Percentiles rank a stretch among this genome's conserved stretches.
These are phyloP conservation scores for Drosophila austrosaltans DNA, from an alignment of 2,888 invertebrate genomes.

Conservation along the genomic window DNA sequence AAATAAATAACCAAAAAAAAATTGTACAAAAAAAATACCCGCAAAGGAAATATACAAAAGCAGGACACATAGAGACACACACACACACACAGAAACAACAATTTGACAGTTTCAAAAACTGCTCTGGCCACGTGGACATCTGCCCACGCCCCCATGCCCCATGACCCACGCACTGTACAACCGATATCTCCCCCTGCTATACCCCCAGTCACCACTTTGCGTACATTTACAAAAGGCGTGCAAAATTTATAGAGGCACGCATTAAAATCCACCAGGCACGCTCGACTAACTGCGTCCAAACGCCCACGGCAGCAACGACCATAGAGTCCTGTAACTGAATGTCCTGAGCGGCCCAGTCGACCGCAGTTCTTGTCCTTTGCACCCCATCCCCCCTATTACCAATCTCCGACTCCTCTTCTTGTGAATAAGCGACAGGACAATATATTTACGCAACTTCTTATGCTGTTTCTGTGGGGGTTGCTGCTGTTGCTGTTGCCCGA, in stretches of 20 bases:
- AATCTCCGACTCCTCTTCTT: constrained; percentile 14
- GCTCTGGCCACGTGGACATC: constrained; percentile 67
- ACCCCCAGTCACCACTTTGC: constrained; percentile 27
- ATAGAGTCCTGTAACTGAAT: constrained; percentile 29
- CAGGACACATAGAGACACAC: neutral
- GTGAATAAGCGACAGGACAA: constrained; percentile 69
- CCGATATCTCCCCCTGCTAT: neutral
- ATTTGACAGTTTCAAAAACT: constrained; percentile 71
- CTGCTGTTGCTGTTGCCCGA: constrained; percentile 40
- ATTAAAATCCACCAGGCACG: constrained; percentile 71
- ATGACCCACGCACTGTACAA: too few species aligned
- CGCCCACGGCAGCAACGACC: constrained; percentile 44
- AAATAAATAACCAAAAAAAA: constrained; percentile 25
- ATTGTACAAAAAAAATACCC: neutral
- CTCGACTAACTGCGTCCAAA: constrained; percentile 74
- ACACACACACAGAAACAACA: constrained; percentile 37
- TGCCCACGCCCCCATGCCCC: constrained; percentile 46
- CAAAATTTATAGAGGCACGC: constrained; percentile 77
- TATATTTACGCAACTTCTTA: constrained; percentile 79
- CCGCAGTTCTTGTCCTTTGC: constrained; percentile 35
- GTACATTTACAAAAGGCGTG: constrained; percentile 72
- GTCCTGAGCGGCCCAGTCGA: constrained; percentile 46
- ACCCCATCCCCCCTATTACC: constrained; percentile 18
- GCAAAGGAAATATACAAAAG: neutral
- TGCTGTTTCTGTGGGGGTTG: constrained; percentile 60